phyloP scores from a whole-genome alignment of 2,888 invertebrate genomes.

The Stenoptilia bipunctidactyla region DNA sequence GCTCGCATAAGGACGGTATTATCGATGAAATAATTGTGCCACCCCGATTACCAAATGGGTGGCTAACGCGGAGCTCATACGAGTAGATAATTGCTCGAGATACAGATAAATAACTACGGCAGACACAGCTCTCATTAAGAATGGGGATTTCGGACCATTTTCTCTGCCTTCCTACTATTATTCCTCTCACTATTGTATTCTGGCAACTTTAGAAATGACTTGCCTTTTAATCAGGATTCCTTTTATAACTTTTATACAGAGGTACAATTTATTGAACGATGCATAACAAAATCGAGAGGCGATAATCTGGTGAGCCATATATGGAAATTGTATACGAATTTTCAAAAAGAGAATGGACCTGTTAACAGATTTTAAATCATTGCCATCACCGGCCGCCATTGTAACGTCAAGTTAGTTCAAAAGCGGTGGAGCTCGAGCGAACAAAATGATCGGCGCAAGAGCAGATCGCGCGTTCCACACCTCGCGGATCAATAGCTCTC shows the following conservation, averaged over 20 bases:
- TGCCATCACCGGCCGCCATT: conserved; percentile 64
- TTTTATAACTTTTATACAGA: no score
- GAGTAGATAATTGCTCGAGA: conserved; percentile 46
- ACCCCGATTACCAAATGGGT: no score
- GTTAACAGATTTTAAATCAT: conserved; percentile 73
- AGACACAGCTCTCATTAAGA: conserved; percentile 26
- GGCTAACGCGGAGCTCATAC: conserved; percentile 5
- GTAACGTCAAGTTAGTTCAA: conserved; percentile 69
- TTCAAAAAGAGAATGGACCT: conserved; percentile 69
- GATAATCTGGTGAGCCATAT: conserved; percentile 63
- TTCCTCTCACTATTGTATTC: conserved; percentile 35
- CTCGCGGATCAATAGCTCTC: conserved; percentile 67
- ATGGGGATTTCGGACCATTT: conserved; percentile 30
- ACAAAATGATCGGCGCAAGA: conserved; percentile 53
- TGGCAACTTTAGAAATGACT: no score
- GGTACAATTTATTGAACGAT: no score
- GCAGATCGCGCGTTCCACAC: conserved; percentile 54
- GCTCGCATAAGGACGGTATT: no score
- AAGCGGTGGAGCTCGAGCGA: conserved; percentile 66
- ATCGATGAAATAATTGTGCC: no score
- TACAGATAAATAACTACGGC: conserved; percentile 26
- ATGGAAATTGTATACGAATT: conserved; percentile 70
- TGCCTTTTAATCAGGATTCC: no score
- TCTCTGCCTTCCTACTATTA: conserved; percentile 33
- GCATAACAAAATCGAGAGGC: not conserved